Conservation (phyloP, 1,140 invertebrate genomes). For the Zaprionus camerounensis region DNA sequence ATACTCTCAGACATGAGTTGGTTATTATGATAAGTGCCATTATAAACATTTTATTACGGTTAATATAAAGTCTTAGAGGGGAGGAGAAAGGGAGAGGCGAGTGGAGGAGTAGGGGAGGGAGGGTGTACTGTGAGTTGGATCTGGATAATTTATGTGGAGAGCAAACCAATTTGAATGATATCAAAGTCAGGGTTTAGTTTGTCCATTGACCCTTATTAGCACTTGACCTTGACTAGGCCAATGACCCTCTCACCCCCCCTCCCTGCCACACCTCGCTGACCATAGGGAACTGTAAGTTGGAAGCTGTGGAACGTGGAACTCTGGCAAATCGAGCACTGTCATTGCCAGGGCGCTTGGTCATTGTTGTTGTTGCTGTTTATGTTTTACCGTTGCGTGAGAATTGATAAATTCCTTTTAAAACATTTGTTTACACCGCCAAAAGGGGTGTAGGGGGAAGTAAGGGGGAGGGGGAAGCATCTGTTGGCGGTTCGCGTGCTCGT, state of each 20-base stretch:
- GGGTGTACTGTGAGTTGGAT: not conserved
- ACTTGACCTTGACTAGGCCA: conserved; percentile 50
- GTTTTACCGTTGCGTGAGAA: conserved; percentile 63
- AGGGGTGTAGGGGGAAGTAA: not conserved
- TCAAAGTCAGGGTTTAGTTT: not conserved
- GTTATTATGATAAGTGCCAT: conserved; percentile 1
- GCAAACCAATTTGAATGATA: not conserved
- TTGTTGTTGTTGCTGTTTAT: conserved; percentile 52
- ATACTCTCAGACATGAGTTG: not conserved
- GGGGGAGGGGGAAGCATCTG: not conserved
- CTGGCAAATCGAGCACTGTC: conserved; percentile 15
- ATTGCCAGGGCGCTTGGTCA: conserved; percentile 21
- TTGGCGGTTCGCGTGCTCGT: conserved; percentile 44
- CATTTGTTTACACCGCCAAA: conserved; percentile 67
- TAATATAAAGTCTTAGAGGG: not conserved
- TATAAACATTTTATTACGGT: not conserved
- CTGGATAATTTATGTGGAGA: not conserved
- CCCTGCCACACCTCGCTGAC: not conserved
- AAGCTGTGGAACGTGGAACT: conserved; percentile 11
- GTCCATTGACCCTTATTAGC: conserved; percentile 13
- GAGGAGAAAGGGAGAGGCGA: no score
- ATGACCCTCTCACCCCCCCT: not conserved
- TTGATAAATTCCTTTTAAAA: conserved; percentile 79
- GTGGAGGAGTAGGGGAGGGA: no score
- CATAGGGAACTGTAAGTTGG: not conserved